These are phyloP conservation scores for Megaleporinus macrocephalus DNA, from an alignment of 2,113 vertebrate genomes.

Conservation along the genomic window DNA sequence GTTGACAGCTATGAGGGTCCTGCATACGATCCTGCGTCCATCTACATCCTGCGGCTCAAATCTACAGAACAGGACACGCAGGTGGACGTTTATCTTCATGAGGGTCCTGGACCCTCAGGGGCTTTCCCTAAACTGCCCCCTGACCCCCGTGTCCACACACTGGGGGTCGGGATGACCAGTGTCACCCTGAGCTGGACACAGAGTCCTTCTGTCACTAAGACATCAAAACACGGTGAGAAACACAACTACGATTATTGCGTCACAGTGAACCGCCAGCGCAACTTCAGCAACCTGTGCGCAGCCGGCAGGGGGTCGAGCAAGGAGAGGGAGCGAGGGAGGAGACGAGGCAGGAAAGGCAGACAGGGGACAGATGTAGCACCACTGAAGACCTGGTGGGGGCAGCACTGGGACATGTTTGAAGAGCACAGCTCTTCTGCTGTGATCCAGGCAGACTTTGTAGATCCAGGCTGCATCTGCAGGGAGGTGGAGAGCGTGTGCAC, in stretches of 20 bases:
- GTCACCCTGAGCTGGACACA: constrained; percentile 87
- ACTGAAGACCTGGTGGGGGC: constrained; percentile 77
- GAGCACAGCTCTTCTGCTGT: constrained; percentile 50
- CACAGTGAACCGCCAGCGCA: constrained; percentile 82
- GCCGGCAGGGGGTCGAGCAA: constrained; percentile 67
- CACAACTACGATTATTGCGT: constrained; percentile 83
- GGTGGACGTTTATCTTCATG: constrained; percentile 79
- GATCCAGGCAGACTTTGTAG: constrained; percentile 54
- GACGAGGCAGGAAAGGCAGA: constrained; percentile 59
- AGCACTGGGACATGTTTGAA: constrained; percentile 68
- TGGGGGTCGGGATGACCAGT: constrained; percentile 82
- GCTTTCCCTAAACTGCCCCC: constrained; percentile 82
- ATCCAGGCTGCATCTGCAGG: constrained; percentile 79
- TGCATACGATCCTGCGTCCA: constrained; percentile 69
- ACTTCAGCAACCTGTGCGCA: constrained; percentile 85
- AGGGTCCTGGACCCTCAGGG: constrained; percentile 71
- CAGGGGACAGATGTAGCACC: constrained; percentile 65
- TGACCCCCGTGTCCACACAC: constrained; percentile 80
- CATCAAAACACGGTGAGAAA: constrained; percentile 53
- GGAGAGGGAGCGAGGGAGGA: constrained; percentile 47
- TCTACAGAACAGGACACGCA: constrained; percentile 80
- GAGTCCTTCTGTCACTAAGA: constrained; percentile 75
- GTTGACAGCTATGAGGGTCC: constrained; percentile 81
- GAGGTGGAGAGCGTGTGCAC: constrained; percentile 84
- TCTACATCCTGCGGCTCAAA: constrained; percentile 83